Conservation (phyloP, 2,113 vertebrate genomes). For the Passer domesticus region DNA sequence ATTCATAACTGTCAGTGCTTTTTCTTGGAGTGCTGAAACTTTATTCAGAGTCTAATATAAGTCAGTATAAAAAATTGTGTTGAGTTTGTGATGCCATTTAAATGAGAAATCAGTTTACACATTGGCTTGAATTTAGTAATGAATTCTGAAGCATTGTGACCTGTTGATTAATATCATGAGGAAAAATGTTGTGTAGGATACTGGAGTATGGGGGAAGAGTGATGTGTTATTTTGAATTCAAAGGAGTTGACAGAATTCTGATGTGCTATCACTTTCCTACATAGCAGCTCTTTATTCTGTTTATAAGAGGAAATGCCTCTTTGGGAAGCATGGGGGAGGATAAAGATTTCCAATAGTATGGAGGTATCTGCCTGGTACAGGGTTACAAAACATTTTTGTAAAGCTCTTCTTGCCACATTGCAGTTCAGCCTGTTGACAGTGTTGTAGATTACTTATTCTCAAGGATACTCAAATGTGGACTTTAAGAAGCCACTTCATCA, state of each 20-base stretch:
- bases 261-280: neutral
- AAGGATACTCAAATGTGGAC: neutral
- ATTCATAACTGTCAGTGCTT: neutral
- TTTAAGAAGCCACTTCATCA: neutral
- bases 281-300: neutral
- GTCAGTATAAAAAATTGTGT: neutral
- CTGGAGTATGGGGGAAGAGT: neutral
- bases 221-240: neutral
- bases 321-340: neutral
- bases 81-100: neutral
- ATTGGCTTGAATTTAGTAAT: neutral
- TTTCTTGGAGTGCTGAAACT: neutral
- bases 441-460: neutral
- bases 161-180: neutral
- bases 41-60: neutral
- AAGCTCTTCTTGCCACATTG: neutral
- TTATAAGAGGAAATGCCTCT: neutral
- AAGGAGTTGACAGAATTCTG: conserved; percentile 3
- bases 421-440: neutral
- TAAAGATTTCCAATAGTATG: neutral
- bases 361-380: neutral
- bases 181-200: conserved; percentile 5
- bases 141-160: neutral
- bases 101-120: neutral
- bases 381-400: neutral